Evolutionary conservation across 2,797 vertebrate genomes (phyloP), one percentile per base, ranked within the genome.

Genomic region (Cichlasoma orientale): DNA sequence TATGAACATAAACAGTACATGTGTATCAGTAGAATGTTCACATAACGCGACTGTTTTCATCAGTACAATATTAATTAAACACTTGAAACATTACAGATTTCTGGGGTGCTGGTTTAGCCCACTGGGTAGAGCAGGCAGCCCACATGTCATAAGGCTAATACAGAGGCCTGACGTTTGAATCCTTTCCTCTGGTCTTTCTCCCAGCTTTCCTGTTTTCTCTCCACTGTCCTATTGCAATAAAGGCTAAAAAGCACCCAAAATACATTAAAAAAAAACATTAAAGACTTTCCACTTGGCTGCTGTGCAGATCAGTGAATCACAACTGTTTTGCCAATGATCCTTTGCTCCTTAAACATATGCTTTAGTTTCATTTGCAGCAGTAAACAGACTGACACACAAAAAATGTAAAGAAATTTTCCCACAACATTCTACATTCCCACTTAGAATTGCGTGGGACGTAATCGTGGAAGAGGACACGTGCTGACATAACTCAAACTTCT

Each of bases 311-410:
- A 74, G 25, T 58, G 57, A 75, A 71, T 27, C n/a, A 9, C 27
- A 63, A 70, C 58, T 41, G 56, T 55, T 88, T 75, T 59, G 70
- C 53, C 21, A 47, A 74, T 56, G 31, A 58, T 38, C 59, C 54
- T 73, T 23, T 33, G 41, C 66, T 82, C 38, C 11, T 47, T 63
- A 41, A 85, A 73, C 57, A 53, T 85, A 66, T 72, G 31, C 75
- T 79, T 81, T 87, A 75, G 44, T 74, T 77, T 52, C 18, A 69
- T 74, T 86, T 88, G 78, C 76, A 81, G 27, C 56, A 78, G 41
- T 50, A 29, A 47, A n/a, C 13, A 50, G 41, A 68, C 12, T 50
- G 25, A 50, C 19, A 50, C 16, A 68, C 41, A 27, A 47, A 29
- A 50, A 27, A 7, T 27, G 10, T 19, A 68, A 68, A 68, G 10